Percentiles rank a stretch among this genome's conserved stretches.
Conservation (phyloP, 2,888 invertebrate genomes). For the Callosobruchus maculatus region DNA sequence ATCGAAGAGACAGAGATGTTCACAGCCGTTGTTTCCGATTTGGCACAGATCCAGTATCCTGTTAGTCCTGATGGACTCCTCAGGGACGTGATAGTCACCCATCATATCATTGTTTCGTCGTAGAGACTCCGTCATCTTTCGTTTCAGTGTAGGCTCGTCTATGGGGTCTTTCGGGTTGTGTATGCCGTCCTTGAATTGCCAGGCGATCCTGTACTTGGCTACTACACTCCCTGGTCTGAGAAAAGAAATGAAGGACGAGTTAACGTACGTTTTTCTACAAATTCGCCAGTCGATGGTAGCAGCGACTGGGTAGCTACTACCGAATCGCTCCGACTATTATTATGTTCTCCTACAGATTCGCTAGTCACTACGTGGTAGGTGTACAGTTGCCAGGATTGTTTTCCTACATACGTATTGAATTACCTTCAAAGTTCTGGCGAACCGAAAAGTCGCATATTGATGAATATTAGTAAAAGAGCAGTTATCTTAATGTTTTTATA, state of each 20-base stretch:
- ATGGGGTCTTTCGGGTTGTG: conserved; percentile 52
- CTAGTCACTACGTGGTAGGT: too few relatives aligned
- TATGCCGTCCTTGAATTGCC: conserved; percentile 56
- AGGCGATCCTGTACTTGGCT: conserved; percentile 63
- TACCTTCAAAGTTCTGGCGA: too few relatives aligned
- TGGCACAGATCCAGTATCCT: conserved; percentile 64
- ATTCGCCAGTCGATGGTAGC: too few relatives aligned
- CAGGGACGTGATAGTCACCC: conserved; percentile 48
- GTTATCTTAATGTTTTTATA: too few relatives aligned
- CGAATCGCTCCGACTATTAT: too few relatives aligned
- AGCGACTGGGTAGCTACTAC: too few relatives aligned
- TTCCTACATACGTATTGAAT: too few relatives aligned
- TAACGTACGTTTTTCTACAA: too few relatives aligned
- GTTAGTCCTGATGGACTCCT: conserved; percentile 54
- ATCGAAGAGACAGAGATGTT: conserved; percentile 65
- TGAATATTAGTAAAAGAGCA: too few relatives aligned
- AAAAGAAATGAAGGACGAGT: not conserved
- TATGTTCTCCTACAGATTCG: too few relatives aligned
- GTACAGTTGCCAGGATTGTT: too few relatives aligned
- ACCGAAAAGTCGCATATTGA: too few relatives aligned
- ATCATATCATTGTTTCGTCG: conserved; percentile 52
- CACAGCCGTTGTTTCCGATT: conserved; percentile 62
- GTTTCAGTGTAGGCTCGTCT: conserved; percentile 49
- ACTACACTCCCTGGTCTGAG: conserved; percentile 58
- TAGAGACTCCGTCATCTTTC: conserved; percentile 53